Evolutionary conservation across 2,888 invertebrate species (phyloP).

Genomic region (Celastrina argiolus): DNA sequence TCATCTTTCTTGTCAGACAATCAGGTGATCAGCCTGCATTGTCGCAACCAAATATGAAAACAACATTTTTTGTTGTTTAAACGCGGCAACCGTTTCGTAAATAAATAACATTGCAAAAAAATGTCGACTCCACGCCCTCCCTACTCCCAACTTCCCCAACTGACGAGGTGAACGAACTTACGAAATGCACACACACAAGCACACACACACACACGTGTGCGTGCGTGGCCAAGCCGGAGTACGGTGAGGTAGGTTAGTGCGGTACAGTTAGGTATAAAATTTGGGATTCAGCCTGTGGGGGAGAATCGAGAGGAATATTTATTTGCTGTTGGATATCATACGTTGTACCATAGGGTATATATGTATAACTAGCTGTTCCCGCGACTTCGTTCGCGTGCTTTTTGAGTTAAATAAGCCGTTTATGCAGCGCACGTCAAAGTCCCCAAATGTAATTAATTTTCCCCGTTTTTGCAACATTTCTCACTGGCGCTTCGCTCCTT

Average conservation of each 20-base stretch:
- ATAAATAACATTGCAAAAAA: conserved; percentile 17
- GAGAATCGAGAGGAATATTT: not conserved
- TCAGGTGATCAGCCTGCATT: no score
- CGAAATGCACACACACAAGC: conserved; percentile 65
- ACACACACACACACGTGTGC: conserved; percentile 38
- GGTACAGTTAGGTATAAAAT: conserved; percentile 9
- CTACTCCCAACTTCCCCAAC: conserved; percentile 73
- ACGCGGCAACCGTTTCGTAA: not conserved
- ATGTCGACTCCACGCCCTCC: conserved; percentile 42
- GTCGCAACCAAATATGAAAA: no score
- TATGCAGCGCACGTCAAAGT: no score
- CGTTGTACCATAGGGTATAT: not conserved
- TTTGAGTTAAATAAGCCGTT: no score
- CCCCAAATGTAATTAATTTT: no score
- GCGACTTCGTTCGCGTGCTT: no score
- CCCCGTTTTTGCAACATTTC: no score
- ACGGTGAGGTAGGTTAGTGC: conserved; percentile 65
- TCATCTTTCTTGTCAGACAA: no score
- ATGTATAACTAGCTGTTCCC: no score
- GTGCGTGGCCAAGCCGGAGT: conserved; percentile 46
- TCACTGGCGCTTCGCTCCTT: no score
- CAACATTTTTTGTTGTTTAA: not conserved
- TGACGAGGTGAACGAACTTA: conserved; percentile 74
- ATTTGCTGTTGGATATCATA: no score
- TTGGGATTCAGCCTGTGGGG: not conserved